These are phyloP conservation scores for Sminthurinus aureus DNA, from an alignment of 2,888 invertebrate species.

Conservation along the genomic window DNA sequence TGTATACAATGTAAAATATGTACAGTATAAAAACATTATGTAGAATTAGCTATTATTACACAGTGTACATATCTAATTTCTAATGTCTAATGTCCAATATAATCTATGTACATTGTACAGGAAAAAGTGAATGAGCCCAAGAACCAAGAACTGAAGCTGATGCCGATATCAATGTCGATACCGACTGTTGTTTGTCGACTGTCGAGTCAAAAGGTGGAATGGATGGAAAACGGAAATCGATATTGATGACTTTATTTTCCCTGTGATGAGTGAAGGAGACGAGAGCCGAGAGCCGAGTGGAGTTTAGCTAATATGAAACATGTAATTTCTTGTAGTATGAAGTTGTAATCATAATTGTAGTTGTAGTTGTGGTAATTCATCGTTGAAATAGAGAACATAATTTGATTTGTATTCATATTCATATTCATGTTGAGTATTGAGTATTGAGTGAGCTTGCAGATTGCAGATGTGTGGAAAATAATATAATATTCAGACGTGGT, in stretches of 20 bases:
- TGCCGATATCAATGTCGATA: not conserved
- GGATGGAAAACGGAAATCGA: constrained; percentile 28
- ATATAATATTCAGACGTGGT: not conserved
- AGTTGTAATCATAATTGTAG: not conserved
- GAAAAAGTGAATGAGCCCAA: not conserved
- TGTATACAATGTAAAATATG: too few species aligned
- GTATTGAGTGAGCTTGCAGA: too few species aligned
- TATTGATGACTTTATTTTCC: constrained; percentile 44
- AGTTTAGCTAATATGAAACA: not conserved
- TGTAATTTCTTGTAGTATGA: not conserved
- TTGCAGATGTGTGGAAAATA: not conserved
- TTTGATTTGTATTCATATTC: not conserved
- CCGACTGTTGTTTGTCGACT: constrained; percentile 4
- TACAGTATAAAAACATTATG: too few species aligned
- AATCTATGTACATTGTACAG: not conserved
- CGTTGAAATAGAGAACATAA: not conserved
- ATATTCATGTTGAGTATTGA: not conserved
- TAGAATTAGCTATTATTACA: too few species aligned
- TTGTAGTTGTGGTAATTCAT: not conserved
- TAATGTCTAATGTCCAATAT: too few species aligned
- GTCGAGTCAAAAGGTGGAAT: constrained; percentile 18
- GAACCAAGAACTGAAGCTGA: not conserved
- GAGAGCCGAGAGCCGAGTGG: not conserved
- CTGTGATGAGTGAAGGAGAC: not conserved
- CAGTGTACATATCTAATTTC: too few species aligned